Evolutionary conservation across 2,888 invertebrate species (phyloP).

Genomic region (Chromoteleia sp.): DNA sequence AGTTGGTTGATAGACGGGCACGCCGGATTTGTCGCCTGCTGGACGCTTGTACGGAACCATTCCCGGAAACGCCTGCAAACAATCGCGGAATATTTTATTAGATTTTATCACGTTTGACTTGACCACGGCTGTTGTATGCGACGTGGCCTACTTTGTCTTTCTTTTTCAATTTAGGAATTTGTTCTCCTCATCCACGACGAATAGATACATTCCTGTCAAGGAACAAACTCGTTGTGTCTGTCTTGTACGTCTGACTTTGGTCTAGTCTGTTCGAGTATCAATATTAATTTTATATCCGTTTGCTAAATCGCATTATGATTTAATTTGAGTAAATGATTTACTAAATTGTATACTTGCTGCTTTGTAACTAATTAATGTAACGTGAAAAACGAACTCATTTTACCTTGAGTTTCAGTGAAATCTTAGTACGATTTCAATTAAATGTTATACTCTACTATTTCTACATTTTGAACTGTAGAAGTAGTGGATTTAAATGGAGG

Average conservation of each 20-base stretch:
- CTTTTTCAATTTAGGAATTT: conserved; percentile 8
- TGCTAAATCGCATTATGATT: background rate
- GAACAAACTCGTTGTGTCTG: conserved; percentile 40
- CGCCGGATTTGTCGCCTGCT: conserved; percentile 97
- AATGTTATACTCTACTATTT: background rate
- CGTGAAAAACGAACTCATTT: conserved; percentile 29
- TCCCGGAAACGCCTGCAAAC: conserved; percentile 94
- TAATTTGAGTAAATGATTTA: background rate
- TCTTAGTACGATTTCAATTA: conserved; percentile 3
- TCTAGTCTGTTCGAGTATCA: conserved; percentile 34
- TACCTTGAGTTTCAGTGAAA: conserved; percentile 30
- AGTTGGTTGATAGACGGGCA: conserved; percentile 96
- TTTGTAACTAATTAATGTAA: conserved; percentile 1
- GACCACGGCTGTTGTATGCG: background rate
- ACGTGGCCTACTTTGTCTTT: conserved; percentile 4
- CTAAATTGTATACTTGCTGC: background rate
- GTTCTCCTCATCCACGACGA: conserved; percentile 35
- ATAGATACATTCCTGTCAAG: conserved; percentile 37
- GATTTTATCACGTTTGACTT: conserved; percentile 4
- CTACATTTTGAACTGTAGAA: conserved; percentile 12
- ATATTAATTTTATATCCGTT: background rate
- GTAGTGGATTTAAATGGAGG: conserved; percentile 20
- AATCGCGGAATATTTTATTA: conserved; percentile 68
- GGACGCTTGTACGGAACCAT: conserved; percentile 98
- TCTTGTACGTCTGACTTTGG: conserved; percentile 29